A percentile compares a stretch with the other conserved stretches of the same genome.
Conservation (phyloP, 2,888 invertebrate genomes). For the Brachynemurus nebulosus region DNA sequence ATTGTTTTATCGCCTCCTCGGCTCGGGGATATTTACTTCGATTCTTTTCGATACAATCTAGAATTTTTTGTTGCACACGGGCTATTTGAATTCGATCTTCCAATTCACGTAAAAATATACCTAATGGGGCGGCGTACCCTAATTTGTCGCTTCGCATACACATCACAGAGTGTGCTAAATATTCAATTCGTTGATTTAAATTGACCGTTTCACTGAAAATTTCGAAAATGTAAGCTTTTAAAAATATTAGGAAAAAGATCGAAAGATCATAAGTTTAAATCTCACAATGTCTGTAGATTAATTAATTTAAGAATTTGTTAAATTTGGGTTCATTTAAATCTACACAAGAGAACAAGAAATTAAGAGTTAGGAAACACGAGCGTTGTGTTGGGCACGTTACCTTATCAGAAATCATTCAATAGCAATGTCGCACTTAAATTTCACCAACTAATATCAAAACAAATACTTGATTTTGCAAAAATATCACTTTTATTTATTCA, state of each 20-base stretch:
- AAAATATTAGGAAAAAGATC: not conserved
- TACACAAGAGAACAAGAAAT: too few species aligned
- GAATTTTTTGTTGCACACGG: conserved; percentile 59
- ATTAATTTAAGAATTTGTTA: not conserved
- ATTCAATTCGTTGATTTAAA: conserved; percentile 71
- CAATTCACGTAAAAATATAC: conserved; percentile 70
- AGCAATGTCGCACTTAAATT: too few species aligned
- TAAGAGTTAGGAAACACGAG: too few species aligned
- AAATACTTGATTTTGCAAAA: too few species aligned
- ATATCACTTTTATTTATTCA: too few species aligned
- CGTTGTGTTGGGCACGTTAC: too few species aligned
- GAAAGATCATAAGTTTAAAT: not conserved
- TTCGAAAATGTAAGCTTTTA: conserved; percentile 9
- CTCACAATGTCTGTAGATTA: not conserved
- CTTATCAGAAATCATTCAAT: too few species aligned
- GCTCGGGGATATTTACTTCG: conserved; percentile 27
- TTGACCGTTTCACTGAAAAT: conserved; percentile 52
- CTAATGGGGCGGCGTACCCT: conserved; percentile 55
- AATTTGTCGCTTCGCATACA: conserved; percentile 82
- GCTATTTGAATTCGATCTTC: conserved; percentile 92
- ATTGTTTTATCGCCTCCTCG: conserved; percentile 46
- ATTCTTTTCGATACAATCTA: conserved; percentile 47
- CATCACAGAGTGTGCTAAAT: conserved; percentile 86
- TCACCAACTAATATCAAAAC: too few species aligned
- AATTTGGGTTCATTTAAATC: not conserved